Conservation (phyloP, 2,888 invertebrate species). For the Leptopilina syphax region DNA sequence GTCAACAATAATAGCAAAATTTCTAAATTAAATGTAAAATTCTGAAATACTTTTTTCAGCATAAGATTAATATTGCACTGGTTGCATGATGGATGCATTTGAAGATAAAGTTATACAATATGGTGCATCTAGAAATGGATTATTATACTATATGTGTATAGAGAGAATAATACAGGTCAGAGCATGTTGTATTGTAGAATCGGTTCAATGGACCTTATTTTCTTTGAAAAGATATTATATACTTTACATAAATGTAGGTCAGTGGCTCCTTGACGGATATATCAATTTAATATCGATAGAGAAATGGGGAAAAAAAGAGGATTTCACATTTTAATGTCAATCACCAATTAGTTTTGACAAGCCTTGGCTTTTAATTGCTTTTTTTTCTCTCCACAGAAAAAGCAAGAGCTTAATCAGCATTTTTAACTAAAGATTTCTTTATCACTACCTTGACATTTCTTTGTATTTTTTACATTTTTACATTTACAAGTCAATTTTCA, state of each 20-base stretch:
- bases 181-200: constrained; percentile 21
- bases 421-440: neutral
- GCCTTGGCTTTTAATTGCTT: neutral
- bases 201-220: constrained; percentile 36
- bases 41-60: too few relatives aligned
- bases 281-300: neutral
- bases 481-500: neutral
- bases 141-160: too few relatives aligned
- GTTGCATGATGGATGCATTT: neutral
- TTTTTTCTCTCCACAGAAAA: neutral
- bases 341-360: neutral
- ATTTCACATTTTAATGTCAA: neutral
- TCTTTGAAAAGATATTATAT: constrained; percentile 18
- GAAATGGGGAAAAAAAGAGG: neutral
- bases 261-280: constrained; percentile 12
- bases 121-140: neutral
- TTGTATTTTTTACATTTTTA: neutral
- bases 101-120: constrained; percentile 12
- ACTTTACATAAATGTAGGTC: constrained; percentile 28
- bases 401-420: neutral
- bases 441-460: neutral
- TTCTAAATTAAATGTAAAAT: neutral
- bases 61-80: neutral
- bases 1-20: too few relatives aligned
- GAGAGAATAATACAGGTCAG: constrained; percentile 18